Conservation (phyloP, 2,797 vertebrate genomes). For the Xenentodon cancila region DNA sequence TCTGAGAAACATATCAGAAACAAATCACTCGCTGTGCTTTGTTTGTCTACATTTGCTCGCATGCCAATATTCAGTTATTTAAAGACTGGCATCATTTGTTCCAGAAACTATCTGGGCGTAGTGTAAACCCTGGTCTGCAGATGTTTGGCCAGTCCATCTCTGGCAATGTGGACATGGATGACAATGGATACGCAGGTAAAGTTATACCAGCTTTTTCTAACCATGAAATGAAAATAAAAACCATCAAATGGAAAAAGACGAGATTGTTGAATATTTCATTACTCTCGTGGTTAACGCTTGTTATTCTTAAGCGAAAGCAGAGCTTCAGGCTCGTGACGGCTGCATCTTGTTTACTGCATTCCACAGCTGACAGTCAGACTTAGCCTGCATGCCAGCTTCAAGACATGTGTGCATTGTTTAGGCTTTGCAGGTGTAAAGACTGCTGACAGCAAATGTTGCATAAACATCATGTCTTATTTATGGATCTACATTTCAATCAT, state of each 20-base stretch:
- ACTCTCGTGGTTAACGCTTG: slow-evolving; percentile 12
- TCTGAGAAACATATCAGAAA: not conserved
- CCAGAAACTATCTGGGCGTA: slow-evolving; percentile 91
- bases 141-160: slow-evolving; percentile 99
- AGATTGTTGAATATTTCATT: slow-evolving; percentile 13
- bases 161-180: slow-evolving; percentile 96
- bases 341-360: slow-evolving; percentile 84
- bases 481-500: slow-evolving; percentile 21
- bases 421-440: slow-evolving; percentile 52
- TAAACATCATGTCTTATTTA: slow-evolving; percentile 13
- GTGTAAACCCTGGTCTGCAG: slow-evolving; percentile 85
- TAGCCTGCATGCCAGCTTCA: slow-evolving; percentile 40
- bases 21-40: slow-evolving; percentile 10
- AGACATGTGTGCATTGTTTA: slow-evolving; percentile 63
- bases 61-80: slow-evolving; percentile 28
- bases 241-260: slow-evolving; percentile 7
- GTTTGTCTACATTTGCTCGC: slow-evolving; percentile 31
- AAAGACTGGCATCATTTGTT: slow-evolving; percentile 56
- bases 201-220: slow-evolving; percentile 14
- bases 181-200: slow-evolving; percentile 94
- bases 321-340: slow-evolving; percentile 57
- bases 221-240: slow-evolving; percentile 13
- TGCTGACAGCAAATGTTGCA: slow-evolving; percentile 28
- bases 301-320: slow-evolving; percentile 21
- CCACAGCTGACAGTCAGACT: slow-evolving; percentile 63